phyloP scores from a whole-genome alignment of 1,140 invertebrate genomes.

The Zaprionus ornatus region DNA sequence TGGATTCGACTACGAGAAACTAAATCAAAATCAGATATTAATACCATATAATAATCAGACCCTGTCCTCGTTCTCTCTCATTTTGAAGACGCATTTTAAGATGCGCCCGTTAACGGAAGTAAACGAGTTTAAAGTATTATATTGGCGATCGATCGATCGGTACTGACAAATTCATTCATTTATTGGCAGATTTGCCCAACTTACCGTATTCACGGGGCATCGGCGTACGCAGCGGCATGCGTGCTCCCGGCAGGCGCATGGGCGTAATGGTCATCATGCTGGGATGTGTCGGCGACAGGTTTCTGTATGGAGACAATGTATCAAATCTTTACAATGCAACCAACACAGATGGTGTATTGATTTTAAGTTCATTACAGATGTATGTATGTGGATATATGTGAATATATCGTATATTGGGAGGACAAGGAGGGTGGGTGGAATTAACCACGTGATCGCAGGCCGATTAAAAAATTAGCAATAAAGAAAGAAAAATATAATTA shows the following conservation, averaged over 20 bases:
- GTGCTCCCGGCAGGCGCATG: slow-evolving; percentile 85
- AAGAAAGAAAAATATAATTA: slow-evolving; percentile 70
- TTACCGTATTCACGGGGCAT: slow-evolving; percentile 95
- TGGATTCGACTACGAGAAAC: slow-evolving; percentile 33
- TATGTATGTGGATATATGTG: too few species aligned
- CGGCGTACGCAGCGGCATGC: slow-evolving; percentile 88
- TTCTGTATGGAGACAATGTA: slow-evolving; percentile 83
- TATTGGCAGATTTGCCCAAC: slow-evolving; percentile 83
- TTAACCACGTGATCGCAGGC: slow-evolving; percentile 38
- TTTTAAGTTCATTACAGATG: not conserved
- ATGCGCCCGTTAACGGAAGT: not conserved
- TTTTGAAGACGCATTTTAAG: slow-evolving; percentile 14
- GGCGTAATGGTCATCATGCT: slow-evolving; percentile 83
- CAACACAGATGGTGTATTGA: slow-evolving; percentile 14
- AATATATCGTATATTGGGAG: slow-evolving; percentile 2
- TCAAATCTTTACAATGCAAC: slow-evolving; percentile 77
- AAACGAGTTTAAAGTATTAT: not conserved
- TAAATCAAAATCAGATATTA: slow-evolving; percentile 52
- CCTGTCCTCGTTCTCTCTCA: slow-evolving; percentile 5
- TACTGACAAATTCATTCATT: slow-evolving; percentile 34
- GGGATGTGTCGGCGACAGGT: slow-evolving; percentile 83
- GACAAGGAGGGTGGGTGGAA: slow-evolving; percentile 26
- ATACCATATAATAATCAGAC: slow-evolving; percentile 9
- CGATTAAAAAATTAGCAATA: slow-evolving; percentile 45
- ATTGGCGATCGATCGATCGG: not conserved